Evolutionary conservation across 1,140 invertebrate genomes (phyloP).

Genomic region (Calliphora vicina): DNA sequence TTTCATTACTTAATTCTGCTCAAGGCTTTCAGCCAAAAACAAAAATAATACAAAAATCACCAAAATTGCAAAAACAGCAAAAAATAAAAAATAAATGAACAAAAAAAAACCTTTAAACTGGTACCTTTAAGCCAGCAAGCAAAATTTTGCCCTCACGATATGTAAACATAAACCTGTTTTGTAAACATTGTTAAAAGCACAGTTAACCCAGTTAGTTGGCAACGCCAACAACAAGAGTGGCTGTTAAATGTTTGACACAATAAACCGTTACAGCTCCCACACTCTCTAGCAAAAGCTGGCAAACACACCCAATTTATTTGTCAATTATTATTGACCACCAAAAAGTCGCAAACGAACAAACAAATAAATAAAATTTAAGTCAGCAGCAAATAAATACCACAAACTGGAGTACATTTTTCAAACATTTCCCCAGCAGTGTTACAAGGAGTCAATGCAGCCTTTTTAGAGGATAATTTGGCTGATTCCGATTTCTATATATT

Average conservation of each 20-base stretch:
- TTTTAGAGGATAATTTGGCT: too few species aligned
- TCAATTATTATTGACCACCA: neutral
- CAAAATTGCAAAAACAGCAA: neutral
- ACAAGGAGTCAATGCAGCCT: too few species aligned
- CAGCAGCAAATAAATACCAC: neutral
- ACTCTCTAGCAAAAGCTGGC: too few species aligned
- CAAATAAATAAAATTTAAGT: neutral
- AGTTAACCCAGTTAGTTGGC: neutral
- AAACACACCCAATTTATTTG: neutral
- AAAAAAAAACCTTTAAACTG: neutral
- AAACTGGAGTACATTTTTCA: too few species aligned
- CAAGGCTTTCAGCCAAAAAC: neutral
- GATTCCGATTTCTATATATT: too few species aligned
- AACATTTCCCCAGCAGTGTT: too few species aligned
- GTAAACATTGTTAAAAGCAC: neutral
- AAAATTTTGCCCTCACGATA: neutral
- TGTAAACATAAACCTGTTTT: neutral
- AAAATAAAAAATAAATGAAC: neutral
- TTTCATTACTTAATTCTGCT: neutral
- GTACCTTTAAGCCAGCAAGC: neutral
- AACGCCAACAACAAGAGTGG: too few species aligned
- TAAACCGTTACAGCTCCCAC: too few species aligned
- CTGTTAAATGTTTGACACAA: too few species aligned
- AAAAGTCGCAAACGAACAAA: neutral
- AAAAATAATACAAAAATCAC: too few species aligned